These are phyloP conservation scores for Genyomyrus donnyi DNA, from an alignment of 2,113 vertebrate genomes.

Conservation along the genomic window DNA sequence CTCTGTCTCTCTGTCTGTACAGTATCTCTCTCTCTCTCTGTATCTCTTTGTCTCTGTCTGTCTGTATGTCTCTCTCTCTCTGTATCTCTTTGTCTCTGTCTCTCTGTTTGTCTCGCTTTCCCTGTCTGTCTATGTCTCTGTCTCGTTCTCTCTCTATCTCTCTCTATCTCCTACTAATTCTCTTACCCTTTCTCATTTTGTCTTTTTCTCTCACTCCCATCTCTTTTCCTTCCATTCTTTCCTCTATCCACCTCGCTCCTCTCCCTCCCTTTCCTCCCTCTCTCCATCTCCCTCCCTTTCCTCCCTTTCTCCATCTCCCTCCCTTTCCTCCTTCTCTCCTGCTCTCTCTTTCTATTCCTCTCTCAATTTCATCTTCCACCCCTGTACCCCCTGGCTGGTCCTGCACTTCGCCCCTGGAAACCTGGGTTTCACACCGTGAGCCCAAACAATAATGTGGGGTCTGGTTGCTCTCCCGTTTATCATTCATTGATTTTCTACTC, in stretches of 20 bases:
- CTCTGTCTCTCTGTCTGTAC: no score
- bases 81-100: no score
- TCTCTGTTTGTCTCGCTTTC: not conserved
- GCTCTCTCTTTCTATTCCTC: not conserved
- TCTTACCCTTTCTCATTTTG: not conserved
- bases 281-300: not conserved
- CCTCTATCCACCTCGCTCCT: not conserved
- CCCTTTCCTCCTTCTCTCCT: constrained; percentile 15
- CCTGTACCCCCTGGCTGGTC: not conserved
- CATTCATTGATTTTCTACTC: constrained; percentile 38
- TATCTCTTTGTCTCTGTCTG: no score
- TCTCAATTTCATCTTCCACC: not conserved
- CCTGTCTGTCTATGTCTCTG: not conserved
- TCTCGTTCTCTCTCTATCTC: not conserved
- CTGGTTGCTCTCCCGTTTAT: constrained; percentile 62
- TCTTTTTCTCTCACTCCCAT: constrained; percentile 6
- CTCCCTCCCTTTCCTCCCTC: not conserved
- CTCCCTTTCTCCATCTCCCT: not conserved
- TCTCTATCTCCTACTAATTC: constrained; percentile 5
- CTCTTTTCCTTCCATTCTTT: not conserved
- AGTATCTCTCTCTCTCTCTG: no score
- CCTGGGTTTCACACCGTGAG: constrained; percentile 46
- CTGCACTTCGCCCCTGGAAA: constrained; percentile 33
- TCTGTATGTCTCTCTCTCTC: not conserved
- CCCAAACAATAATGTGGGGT: constrained; percentile 64